Evolutionary conservation across 2,888 invertebrate genomes (phyloP), one percentile per base, ranked within the genome.

Genomic region (Celastrina argiolus): DNA sequence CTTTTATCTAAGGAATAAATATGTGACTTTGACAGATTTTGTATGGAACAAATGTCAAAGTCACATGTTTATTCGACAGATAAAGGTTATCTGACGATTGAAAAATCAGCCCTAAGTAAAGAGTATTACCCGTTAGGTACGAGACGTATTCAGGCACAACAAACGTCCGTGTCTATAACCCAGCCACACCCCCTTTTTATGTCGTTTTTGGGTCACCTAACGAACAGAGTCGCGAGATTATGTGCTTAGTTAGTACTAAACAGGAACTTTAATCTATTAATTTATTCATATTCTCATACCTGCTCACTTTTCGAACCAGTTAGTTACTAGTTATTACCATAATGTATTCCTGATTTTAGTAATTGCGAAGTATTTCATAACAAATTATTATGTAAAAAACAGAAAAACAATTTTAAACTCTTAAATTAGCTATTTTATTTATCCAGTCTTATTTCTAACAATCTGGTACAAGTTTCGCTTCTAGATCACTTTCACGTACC

Each of bases 271-370:
- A 31, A 6, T 45, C 18, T 45, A 45, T 45, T 51, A 22, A 51
- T 51, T 51, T 26, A 51, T 22, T 51, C 51, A 51, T 26, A 51
- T 51, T 22, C 51, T 12, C 5, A 14, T 51, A 51, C 51, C 18
- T 22, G 51, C 12, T 22, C 22, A 51, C 22, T 22, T 45, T 51
- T 51, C 51, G 22, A 51, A 51, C 51, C 51, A 22, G 51, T 51
- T 51, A 22, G 51, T 26, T 51, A 51, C 4, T 31, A 2, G 31
- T 22, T 51, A 26, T 22, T 51, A 22, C 12, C 22, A 51, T 51
- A 51, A 51, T 26, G 10, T 51, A 22, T 51, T 22, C 51, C 22
- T 51, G 51, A 51, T 51, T 51, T 51, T 51, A 51, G 22, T 51
- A 1, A 51, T 51, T 51, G 51, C 51, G 14, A 51, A 51, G 22